Percentiles rank a stretch among this genome's conserved stretches.
phyloP scores from a whole-genome alignment of 2,113 vertebrate species.

The Podarcis cretensis region DNA sequence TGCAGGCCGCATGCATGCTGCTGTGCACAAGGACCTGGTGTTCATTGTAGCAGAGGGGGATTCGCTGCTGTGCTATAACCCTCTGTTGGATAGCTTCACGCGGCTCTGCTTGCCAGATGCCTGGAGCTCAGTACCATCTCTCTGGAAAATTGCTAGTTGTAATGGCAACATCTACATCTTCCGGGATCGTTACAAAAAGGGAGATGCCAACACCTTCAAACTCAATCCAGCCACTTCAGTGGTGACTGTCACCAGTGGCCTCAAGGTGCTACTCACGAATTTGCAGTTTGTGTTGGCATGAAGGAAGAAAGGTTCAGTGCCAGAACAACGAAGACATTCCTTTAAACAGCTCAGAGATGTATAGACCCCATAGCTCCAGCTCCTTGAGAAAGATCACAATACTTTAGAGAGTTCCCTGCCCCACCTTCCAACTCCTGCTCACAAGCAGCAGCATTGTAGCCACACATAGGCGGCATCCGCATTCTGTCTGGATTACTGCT shows the following conservation, averaged over 20 bases:
- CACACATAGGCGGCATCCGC: constrained; percentile 33
- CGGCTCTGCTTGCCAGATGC: constrained; percentile 93
- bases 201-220: constrained; percentile 94
- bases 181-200: constrained; percentile 96
- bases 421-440: constrained; percentile 7
- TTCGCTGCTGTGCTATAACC: constrained; percentile 95
- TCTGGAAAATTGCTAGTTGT: constrained; percentile 99
- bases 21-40: constrained; percentile 96
- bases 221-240: constrained; percentile 97
- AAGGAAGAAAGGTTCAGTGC: constrained; percentile 25
- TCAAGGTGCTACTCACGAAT: constrained; percentile 96
- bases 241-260: constrained; percentile 91
- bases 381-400: background rate
- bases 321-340: background rate
- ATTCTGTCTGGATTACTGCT: constrained; percentile 50
- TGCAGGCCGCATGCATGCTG: constrained; percentile 94
- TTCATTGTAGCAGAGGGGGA: constrained; percentile 96
- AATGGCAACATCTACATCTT: constrained; percentile 98
- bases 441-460: constrained; percentile 29
- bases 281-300: constrained; percentile 97
- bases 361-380: constrained; percentile 26
- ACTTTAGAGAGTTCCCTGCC: constrained; percentile 1
- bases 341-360: constrained; percentile 10
- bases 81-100: constrained; percentile 95
- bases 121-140: constrained; percentile 94